phyloP scores from a whole-genome alignment of 1,140 invertebrate genomes.

The Bacillus rossius region DNA sequence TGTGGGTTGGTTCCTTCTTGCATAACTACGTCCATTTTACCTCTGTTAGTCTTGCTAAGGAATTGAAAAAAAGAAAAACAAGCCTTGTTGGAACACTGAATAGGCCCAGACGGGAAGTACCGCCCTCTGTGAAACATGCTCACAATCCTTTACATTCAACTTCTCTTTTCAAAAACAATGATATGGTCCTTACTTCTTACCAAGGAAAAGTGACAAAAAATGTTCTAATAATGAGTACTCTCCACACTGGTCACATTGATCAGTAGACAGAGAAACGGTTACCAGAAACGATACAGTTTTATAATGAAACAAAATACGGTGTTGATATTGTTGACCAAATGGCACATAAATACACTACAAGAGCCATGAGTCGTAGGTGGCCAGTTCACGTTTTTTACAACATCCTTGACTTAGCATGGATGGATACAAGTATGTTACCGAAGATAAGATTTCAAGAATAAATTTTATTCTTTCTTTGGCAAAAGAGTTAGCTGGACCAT shows the following conservation, averaged over 20 bases:
- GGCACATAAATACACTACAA: constrained; percentile 39
- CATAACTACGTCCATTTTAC: too few species aligned
- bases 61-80: constrained; percentile 7
- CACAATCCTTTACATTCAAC: background rate
- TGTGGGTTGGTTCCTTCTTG: too few species aligned
- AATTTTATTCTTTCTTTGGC: constrained; percentile 1
- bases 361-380: constrained; percentile 46
- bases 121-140: background rate
- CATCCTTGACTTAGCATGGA: constrained; percentile 44
- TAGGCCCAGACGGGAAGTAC: background rate
- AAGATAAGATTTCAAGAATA: background rate
- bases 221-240: constrained; percentile 20
- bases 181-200: constrained; percentile 21
- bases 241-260: constrained; percentile 6
- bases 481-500: background rate
- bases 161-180: background rate
- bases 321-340: constrained; percentile 30
- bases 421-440: background rate
- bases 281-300: constrained; percentile 24
- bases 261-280: constrained; percentile 9
- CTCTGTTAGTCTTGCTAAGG: constrained; percentile 21
- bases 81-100: constrained; percentile 21
- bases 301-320: constrained; percentile 30
- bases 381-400: constrained; percentile 46
- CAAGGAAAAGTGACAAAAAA: constrained; percentile 22